Conservation (phyloP, 2,888 invertebrate species). For the Drosophila sordidapex region DNA sequence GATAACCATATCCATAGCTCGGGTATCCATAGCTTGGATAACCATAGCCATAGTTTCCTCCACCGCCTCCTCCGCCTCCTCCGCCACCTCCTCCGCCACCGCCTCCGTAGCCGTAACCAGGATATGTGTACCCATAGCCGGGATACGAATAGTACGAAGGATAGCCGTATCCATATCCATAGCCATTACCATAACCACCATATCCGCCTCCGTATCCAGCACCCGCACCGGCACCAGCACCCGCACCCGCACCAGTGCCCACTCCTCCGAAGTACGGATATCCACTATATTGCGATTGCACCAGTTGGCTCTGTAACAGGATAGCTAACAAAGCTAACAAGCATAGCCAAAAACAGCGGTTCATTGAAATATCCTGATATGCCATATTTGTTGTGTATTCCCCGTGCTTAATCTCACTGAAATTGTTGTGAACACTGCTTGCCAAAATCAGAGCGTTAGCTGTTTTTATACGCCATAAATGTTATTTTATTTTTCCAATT, state of each 20-base stretch:
- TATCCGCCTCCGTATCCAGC: slow-evolving; percentile 19
- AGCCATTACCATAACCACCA: slow-evolving; percentile 37
- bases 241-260: slow-evolving; percentile 17
- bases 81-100: background rate
- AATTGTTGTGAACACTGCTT: slow-evolving; percentile 53
- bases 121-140: slow-evolving; percentile 44
- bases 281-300: slow-evolving; percentile 58
- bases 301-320: slow-evolving; percentile 37
- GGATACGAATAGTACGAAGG: slow-evolving; percentile 34
- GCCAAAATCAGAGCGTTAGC: slow-evolving; percentile 12
- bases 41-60: slow-evolving; percentile 17
- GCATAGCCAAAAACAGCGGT: slow-evolving; percentile 32
- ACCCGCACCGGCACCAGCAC: slow-evolving; percentile 17
- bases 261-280: slow-evolving; percentile 59
- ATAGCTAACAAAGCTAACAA: slow-evolving; percentile 22
- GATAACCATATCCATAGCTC: slow-evolving; percentile 40
- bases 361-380: slow-evolving; percentile 8
- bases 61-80: background rate
- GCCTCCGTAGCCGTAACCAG: slow-evolving; percentile 32
- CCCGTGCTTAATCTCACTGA: slow-evolving; percentile 29
- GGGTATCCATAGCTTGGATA: slow-evolving; percentile 47
- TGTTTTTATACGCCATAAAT: slow-evolving; percentile 56
- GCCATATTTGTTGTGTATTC: slow-evolving; percentile 48
- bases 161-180: slow-evolving; percentile 58
- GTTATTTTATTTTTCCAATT: slow-evolving; percentile 23